Evolutionary conservation across 2,888 invertebrate genomes (phyloP).

Genomic region (Trachelus troglodyta): DNA sequence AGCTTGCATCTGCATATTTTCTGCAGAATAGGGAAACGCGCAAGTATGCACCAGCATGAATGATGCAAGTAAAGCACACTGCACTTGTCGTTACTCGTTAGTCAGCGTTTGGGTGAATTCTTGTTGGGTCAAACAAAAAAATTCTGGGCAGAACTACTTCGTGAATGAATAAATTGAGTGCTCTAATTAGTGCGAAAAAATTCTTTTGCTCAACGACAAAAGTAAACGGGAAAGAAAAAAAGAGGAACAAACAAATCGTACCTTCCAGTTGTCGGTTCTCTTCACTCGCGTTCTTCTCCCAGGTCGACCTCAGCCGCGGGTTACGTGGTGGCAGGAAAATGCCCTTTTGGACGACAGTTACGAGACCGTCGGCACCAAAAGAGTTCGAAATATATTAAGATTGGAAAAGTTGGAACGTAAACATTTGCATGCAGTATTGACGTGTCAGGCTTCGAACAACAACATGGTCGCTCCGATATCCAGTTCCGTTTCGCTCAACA

Average conservation of each 20-base stretch:
- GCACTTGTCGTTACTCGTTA: background rate
- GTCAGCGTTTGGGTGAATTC: background rate
- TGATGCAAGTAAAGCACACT: background rate
- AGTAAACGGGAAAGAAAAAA: background rate
- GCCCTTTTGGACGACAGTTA: slow-evolving; percentile 78
- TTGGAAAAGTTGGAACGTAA: slow-evolving; percentile 76
- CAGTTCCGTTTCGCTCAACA: slow-evolving; percentile 75
- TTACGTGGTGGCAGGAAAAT: slow-evolving; percentile 84
- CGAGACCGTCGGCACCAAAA: slow-evolving; percentile 74
- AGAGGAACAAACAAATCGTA: background rate
- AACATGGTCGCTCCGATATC: slow-evolving; percentile 76
- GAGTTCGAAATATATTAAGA: slow-evolving; percentile 77
- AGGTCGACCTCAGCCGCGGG: slow-evolving; percentile 81
- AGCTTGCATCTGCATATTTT: background rate
- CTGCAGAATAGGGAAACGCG: background rate
- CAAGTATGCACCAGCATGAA: background rate
- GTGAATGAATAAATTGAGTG: background rate
- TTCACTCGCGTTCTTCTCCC: slow-evolving; percentile 28
- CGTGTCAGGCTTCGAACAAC: slow-evolving; percentile 81
- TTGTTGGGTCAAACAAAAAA: background rate
- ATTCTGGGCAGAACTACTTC: background rate
- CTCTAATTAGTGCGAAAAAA: background rate
- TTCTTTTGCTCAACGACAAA: background rate
- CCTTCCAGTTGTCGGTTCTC: background rate
- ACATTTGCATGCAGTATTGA: slow-evolving; percentile 75